phyloP scores from a whole-genome alignment of 2,797 vertebrate species.

The Aphelocoma californica region DNA sequence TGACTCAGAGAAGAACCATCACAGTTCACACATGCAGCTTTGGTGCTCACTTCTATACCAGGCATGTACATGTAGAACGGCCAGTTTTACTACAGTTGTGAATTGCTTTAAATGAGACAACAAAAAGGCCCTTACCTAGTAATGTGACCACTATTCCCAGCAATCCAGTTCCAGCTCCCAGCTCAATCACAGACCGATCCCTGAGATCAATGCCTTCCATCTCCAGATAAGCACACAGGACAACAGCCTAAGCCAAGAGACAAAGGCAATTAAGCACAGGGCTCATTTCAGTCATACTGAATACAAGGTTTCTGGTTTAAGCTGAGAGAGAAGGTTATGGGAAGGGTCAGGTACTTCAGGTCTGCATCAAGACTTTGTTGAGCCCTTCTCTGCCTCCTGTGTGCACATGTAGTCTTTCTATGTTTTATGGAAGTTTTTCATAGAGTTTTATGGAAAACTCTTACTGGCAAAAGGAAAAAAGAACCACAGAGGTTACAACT shows the following conservation, averaged over 20 bases:
- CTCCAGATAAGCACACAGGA: conserved; percentile 90
- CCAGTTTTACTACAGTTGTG: background rate
- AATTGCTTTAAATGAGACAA: background rate
- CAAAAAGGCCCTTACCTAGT: conserved; percentile 79
- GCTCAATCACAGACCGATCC: conserved; percentile 82
- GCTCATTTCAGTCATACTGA: background rate
- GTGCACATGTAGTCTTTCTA: background rate
- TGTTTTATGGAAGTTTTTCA: background rate
- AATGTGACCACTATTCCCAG: conserved; percentile 92
- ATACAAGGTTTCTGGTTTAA: background rate
- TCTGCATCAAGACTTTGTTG: background rate
- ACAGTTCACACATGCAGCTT: background rate
- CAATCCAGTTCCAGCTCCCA: conserved; percentile 95
- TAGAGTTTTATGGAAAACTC: background rate
- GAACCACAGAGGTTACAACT: background rate
- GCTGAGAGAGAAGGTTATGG: background rate
- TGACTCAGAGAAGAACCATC: background rate
- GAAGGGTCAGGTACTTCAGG: background rate
- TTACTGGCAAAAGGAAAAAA: background rate
- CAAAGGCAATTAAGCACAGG: background rate
- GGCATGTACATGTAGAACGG: background rate
- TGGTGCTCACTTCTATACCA: background rate
- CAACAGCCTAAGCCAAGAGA: conserved; percentile 83
- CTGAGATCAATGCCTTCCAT: conserved; percentile 81
- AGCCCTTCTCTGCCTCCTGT: background rate